A percentile compares a stretch with the other conserved stretches of the same genome.
These are phyloP conservation scores for Drosophila neotestacea DNA, from an alignment of 2,888 invertebrate genomes.

Conservation along the genomic window DNA sequence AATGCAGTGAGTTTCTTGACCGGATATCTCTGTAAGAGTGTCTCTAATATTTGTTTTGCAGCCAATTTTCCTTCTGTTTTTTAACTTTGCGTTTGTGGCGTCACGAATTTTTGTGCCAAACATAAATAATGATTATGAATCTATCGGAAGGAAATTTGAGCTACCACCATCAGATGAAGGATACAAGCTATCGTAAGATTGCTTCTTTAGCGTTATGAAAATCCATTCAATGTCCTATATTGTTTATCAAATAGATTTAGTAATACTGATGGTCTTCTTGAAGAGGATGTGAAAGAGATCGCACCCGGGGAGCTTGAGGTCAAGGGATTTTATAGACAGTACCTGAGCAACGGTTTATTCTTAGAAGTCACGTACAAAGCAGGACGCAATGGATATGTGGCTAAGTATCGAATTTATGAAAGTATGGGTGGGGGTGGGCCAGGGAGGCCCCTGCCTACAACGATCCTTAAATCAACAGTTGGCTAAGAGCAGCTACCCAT, in stretches of 20 bases:
- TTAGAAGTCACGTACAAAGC: slow-evolving; percentile 48
- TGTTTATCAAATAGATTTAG: slow-evolving; percentile 16
- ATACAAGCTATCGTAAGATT: slow-evolving; percentile 4
- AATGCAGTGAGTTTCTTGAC: slow-evolving; percentile 21
- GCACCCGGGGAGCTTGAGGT: slow-evolving; percentile 43
- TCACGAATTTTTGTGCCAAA: slow-evolving; percentile 42
- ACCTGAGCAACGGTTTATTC: slow-evolving; percentile 2
- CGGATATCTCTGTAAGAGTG: neutral
- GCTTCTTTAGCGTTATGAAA: no score
- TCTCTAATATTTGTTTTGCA: slow-evolving; percentile 14
- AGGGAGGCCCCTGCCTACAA: no score
- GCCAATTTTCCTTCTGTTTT: slow-evolving; percentile 37
- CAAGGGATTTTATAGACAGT: slow-evolving; percentile 34
- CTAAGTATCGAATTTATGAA: slow-evolving; percentile 27
- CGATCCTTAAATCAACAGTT: neutral
- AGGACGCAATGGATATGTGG: slow-evolving; percentile 51
- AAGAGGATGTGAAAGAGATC: slow-evolving; percentile 48
- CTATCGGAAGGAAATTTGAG: slow-evolving; percentile 16
- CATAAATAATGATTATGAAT: slow-evolving; percentile 23
- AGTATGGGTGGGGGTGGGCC: no score
- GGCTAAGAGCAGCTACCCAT: neutral
- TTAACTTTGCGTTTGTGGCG: slow-evolving; percentile 4
- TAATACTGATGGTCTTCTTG: slow-evolving; percentile 2
- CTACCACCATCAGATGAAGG: neutral
- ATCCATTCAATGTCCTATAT: no score